These are phyloP conservation scores for Drosophila helvetica DNA, from an alignment of 2,888 invertebrate species.

Conservation along the genomic window DNA sequence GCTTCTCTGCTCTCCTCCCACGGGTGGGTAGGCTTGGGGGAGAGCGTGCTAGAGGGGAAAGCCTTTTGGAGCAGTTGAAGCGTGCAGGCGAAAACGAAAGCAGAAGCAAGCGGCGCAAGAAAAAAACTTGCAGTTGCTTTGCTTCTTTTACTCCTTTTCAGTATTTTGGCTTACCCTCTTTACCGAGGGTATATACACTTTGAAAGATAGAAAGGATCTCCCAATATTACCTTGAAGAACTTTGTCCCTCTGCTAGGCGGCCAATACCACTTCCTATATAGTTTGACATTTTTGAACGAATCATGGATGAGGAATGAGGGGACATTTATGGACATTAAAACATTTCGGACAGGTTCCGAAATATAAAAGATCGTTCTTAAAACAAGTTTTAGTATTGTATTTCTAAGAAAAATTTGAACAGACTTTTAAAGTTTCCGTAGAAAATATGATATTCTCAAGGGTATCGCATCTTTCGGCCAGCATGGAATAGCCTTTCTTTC, in stretches of 20 bases:
- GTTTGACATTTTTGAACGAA: too few species aligned
- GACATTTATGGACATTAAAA: too few species aligned
- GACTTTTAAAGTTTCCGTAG: too few species aligned
- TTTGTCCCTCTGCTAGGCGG: too few species aligned
- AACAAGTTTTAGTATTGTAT: too few species aligned
- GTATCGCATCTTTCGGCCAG: background rate
- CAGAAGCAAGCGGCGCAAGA: constrained; percentile 51
- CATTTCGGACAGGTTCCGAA: background rate
- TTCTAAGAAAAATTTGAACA: too few species aligned
- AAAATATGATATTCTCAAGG: too few species aligned
- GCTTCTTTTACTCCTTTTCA: constrained; percentile 1
- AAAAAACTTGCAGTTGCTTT: constrained; percentile 27
- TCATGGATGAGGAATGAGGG: too few species aligned
- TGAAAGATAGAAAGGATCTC: background rate
- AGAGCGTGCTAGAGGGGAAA: background rate
- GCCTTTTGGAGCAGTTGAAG: constrained; percentile 70
- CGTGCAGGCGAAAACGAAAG: constrained; percentile 78
- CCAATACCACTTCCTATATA: too few species aligned
- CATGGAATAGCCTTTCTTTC: background rate
- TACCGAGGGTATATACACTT: background rate
- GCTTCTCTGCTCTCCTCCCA: constrained; percentile 7
- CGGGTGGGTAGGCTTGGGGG: background rate
- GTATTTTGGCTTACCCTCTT: background rate
- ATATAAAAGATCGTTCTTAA: too few species aligned
- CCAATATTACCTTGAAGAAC: too few species aligned